phyloP scores from a whole-genome alignment of 2,797 vertebrate genomes.

The Balearica regulorum region DNA sequence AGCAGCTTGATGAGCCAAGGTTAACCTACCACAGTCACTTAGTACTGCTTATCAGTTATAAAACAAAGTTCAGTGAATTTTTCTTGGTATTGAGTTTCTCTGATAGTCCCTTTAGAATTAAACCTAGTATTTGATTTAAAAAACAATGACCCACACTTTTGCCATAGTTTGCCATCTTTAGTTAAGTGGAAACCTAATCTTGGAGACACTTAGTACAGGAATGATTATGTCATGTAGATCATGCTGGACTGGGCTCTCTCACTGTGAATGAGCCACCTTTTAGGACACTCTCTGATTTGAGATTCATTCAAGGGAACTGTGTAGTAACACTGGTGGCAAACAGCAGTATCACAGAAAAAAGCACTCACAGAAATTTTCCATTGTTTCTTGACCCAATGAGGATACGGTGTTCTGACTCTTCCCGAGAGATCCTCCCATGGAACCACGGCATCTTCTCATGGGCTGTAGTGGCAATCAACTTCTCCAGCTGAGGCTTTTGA shows the following conservation, averaged over 20 bases:
- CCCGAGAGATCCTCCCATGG: constrained; percentile 86
- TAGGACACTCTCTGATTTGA: not conserved
- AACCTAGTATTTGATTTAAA: not conserved
- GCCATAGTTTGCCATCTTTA: not conserved
- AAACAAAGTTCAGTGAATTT: not conserved
- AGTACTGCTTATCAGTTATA: not conserved
- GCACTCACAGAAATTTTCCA: constrained; percentile 92
- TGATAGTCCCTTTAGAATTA: not conserved
- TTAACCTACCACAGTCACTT: not conserved
- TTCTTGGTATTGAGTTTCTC: not conserved
- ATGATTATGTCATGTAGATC: not conserved
- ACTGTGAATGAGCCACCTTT: not conserved
- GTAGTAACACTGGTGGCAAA: not conserved
- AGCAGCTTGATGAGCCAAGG: not conserved
- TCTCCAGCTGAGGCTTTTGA: constrained; percentile 94
- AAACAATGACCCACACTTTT: not conserved
- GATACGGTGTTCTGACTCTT: constrained; percentile 84
- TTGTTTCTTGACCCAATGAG: constrained; percentile 78
- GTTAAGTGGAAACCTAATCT: not conserved
- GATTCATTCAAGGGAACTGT: not conserved
- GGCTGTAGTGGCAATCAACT: constrained; percentile 91
- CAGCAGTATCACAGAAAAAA: not conserved
- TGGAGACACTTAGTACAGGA: not conserved
- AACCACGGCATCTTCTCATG: constrained; percentile 98
- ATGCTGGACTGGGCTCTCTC: not conserved